Evolutionary conservation across 2,797 vertebrate genomes (phyloP).

Genomic region (Brachymystax lenok): DNA sequence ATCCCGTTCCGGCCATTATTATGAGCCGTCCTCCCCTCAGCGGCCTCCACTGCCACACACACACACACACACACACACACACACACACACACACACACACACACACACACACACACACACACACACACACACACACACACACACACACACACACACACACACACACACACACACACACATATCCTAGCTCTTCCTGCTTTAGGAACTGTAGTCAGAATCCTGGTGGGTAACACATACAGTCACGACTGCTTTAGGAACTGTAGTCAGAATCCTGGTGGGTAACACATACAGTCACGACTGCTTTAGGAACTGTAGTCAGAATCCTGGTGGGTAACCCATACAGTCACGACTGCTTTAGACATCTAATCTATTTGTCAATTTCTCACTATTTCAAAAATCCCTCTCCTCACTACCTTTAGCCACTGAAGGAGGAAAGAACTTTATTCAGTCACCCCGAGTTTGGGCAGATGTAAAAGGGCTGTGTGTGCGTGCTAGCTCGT

Average conservation of each 20-base stretch:
- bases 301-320: constrained; percentile 14
- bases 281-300: too few species aligned
- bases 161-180: too few species aligned
- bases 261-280: too few species aligned
- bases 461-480: constrained; percentile 55
- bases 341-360: constrained; percentile 50
- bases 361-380: constrained; percentile 47
- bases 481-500: neutral
- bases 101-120: neutral
- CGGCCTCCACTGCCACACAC: too few species aligned
- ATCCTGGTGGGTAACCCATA: constrained; percentile 29
- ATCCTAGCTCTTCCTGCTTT: constrained; percentile 2
- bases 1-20: too few species aligned
- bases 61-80: neutral
- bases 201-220: too few species aligned
- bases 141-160: constrained; percentile 13
- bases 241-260: too few species aligned
- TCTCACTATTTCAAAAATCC: constrained; percentile 57
- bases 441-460: constrained; percentile 69
- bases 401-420: constrained; percentile 56
- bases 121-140: neutral
- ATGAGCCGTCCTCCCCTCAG: too few species aligned
- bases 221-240: too few species aligned
- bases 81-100: neutral
- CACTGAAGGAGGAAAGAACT: constrained; percentile 63